Evolutionary conservation across 2,113 vertebrate genomes (phyloP).

Genomic region (Kobus ellipsiprymnus): DNA sequence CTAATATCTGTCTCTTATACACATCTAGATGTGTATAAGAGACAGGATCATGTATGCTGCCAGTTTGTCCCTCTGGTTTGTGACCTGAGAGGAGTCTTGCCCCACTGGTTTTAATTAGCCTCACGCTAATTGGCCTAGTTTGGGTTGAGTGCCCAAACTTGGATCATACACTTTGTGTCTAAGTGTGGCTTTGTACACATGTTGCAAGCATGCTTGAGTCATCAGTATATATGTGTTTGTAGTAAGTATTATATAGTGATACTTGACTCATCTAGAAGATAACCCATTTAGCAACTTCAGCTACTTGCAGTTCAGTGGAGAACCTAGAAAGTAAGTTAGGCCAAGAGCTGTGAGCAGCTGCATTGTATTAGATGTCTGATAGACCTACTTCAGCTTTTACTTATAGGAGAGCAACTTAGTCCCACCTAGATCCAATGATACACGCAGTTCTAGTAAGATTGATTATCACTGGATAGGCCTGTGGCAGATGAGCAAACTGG

Average conservation of each 20-base stretch:
- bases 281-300: not conserved
- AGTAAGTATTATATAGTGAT: not conserved
- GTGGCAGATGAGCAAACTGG: not conserved
- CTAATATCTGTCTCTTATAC: too few relatives aligned
- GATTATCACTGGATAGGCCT: not conserved
- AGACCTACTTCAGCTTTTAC: not conserved
- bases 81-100: not conserved
- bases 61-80: not conserved
- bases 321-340: not conserved
- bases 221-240: not conserved
- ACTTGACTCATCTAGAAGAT: not conserved
- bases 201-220: not conserved
- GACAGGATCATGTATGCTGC: not conserved
- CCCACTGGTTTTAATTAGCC: not conserved
- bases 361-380: not conserved
- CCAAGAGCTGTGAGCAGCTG: not conserved
- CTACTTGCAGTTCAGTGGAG: not conserved
- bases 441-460: not conserved
- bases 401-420: not conserved
- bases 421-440: not conserved
- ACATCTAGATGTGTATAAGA: too few relatives aligned
- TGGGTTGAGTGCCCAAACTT: not conserved
- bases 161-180: not conserved
- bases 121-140: not conserved
- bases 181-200: not conserved